phyloP scores from a whole-genome alignment of 2,888 invertebrate species.

The Hydraecia micacea region DNA sequence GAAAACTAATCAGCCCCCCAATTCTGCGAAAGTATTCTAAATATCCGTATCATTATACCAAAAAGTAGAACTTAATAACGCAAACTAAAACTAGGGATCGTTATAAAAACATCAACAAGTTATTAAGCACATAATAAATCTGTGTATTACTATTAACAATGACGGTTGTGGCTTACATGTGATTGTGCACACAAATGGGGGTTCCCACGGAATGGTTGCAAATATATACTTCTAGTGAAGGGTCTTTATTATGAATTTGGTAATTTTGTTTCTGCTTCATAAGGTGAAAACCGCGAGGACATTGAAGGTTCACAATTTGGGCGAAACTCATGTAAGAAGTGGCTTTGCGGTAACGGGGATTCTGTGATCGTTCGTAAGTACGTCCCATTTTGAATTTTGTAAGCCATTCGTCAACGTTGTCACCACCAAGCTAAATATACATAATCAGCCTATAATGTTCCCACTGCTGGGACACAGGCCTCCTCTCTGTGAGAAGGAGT shows the following conservation, averaged over 20 bases:
- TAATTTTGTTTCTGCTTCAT: slow-evolving; percentile 36
- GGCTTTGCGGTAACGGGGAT: not conserved
- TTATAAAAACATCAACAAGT: slow-evolving; percentile 58
- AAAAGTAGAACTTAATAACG: slow-evolving; percentile 38
- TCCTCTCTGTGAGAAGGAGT: too few species aligned
- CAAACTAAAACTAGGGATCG: slow-evolving; percentile 43
- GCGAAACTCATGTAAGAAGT: not conserved
- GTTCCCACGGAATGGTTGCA: slow-evolving; percentile 54
- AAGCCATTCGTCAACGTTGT: too few species aligned
- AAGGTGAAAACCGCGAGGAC: slow-evolving; percentile 51
- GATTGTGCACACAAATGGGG: slow-evolving; percentile 23
- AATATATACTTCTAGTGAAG: slow-evolving; percentile 40
- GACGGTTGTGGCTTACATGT: slow-evolving; percentile 52
- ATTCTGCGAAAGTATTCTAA: slow-evolving; percentile 10
- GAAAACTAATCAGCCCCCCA: not conserved
- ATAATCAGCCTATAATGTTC: too few species aligned
- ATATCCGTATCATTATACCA: slow-evolving; percentile 14
- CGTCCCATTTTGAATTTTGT: not conserved
- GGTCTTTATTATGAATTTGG: slow-evolving; percentile 42
- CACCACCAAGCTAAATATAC: too few species aligned
- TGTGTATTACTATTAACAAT: slow-evolving; percentile 45
- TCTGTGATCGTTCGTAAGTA: not conserved
- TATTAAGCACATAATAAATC: slow-evolving; percentile 56
- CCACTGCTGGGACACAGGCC: too few species aligned
- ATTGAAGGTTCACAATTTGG: not conserved